Evolutionary conservation across 2,888 invertebrate genomes (phyloP).

Genomic region (Clanis bilineata): DNA sequence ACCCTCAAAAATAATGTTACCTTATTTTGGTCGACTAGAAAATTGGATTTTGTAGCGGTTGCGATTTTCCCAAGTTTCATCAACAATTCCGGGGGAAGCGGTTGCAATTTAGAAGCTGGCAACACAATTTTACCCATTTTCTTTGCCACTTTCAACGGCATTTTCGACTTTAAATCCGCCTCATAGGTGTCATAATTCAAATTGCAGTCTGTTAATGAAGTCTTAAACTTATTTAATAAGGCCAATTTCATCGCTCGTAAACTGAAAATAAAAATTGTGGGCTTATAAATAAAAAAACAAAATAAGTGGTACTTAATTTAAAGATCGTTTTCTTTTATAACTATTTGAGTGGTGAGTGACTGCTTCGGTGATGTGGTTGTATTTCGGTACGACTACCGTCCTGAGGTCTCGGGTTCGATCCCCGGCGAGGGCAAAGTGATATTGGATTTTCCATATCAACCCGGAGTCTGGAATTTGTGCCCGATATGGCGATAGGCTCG

Average conservation of each 20-base stretch:
- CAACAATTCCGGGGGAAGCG: conserved; percentile 62
- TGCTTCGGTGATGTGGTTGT: no score
- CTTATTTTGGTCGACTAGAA: neutral
- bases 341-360: no score
- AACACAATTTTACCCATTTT: conserved; percentile 45
- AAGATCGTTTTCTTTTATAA: no score
- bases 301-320: no score
- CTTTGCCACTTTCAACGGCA: neutral
- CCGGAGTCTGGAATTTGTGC: no score
- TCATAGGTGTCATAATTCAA: conserved; percentile 42
- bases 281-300: neutral
- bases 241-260: conserved; percentile 47
- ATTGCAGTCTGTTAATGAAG: conserved; percentile 35
- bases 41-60: neutral
- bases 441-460: no score
- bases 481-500: no score
- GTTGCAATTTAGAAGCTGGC: conserved; percentile 68
- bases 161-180: neutral
- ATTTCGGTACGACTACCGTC: no score
- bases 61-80: conserved; percentile 44
- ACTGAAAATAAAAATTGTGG: no score
- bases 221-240: conserved; percentile 43
- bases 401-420: no score
- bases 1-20: no score
- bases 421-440: no score